Base-by-base conservation (phyloP, 2,797 vertebrate genomes). In the Takifugu ocellatus region DNA sequence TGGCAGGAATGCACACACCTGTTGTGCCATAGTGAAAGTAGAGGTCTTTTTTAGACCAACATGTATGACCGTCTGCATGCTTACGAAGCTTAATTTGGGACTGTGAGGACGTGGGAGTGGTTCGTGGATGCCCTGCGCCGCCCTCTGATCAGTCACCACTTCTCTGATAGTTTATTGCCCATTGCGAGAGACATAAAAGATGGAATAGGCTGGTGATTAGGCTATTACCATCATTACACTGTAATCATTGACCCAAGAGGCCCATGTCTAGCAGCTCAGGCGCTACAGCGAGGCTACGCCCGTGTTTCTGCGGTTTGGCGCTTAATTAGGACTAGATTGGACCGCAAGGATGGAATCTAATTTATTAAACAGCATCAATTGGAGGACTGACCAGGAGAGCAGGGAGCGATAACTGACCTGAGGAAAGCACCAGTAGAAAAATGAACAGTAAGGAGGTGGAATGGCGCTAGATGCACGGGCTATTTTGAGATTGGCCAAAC, bases 191-290 rank as follows among this genome's bases (percentile, higher is more conserved):
- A 87, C 78, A 87, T 86, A 82, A 87, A 86, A 82, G 72, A 83
- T 81, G 73, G 71, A 90, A 90, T 84, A 82, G 73, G 71, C 62
- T 65, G 76, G 84, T 86, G 87, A 91, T 86, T 61, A 80, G 79
- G 70, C 81, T 79, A 80, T 90, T 88, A 85, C 59, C 79, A 77
- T 85, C 78, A 88, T 89, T 87, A 87, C 77, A 72, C 66, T 61
- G 57, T 77, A 63, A 74, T 84, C 83, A 88, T 84, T 87, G 81
- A 89, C 86, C 85, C 83, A 66, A 62, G 74, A 81, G 76, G 83
- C 78, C 70, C 70, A 49, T 68, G 74, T 83, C 80, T 77, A 72
- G 71, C 69, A 64, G 66, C 60, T 68, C 65, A 76, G 61, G 62
- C 56, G 49, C 63, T 64, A 72, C 65, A 51, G 85, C 81, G 75